phyloP scores from a whole-genome alignment of 2,888 invertebrate species.

The Norana najaformis region DNA sequence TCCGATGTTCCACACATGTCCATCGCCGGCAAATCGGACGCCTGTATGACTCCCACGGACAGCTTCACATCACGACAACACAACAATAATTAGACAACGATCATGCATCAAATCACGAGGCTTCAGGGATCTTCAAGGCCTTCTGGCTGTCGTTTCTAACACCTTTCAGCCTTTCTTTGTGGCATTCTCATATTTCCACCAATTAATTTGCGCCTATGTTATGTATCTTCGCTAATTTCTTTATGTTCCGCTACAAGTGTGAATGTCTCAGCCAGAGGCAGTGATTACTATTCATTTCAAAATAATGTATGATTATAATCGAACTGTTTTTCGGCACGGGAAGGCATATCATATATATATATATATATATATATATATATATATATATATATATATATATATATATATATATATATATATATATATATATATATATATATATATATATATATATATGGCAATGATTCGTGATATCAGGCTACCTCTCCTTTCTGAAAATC shows the following conservation, averaged over 20 bases:
- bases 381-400: background rate
- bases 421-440: background rate
- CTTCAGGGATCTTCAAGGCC: background rate
- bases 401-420: background rate
- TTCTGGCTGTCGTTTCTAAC: background rate
- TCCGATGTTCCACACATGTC: constrained; percentile 99
- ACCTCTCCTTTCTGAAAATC: constrained; percentile 97
- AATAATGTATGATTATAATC: background rate
- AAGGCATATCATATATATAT: background rate
- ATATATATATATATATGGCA: background rate
- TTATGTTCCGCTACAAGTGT: background rate
- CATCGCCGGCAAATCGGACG: constrained; percentile 93
- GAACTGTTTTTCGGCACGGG: background rate
- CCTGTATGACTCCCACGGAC: constrained; percentile 95
- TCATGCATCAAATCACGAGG: background rate
- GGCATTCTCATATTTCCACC: background rate
- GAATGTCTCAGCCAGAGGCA: background rate
- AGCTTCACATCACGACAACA: constrained; percentile 64
- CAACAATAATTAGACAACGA: background rate
- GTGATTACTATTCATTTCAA: background rate
- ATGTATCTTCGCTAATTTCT: background rate
- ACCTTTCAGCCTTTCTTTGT: background rate
- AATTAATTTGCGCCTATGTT: background rate
- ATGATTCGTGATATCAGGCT: too few relatives aligned
- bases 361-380: background rate